Conservation (phyloP, 2,888 invertebrate species). For the Aplocera efformata region DNA sequence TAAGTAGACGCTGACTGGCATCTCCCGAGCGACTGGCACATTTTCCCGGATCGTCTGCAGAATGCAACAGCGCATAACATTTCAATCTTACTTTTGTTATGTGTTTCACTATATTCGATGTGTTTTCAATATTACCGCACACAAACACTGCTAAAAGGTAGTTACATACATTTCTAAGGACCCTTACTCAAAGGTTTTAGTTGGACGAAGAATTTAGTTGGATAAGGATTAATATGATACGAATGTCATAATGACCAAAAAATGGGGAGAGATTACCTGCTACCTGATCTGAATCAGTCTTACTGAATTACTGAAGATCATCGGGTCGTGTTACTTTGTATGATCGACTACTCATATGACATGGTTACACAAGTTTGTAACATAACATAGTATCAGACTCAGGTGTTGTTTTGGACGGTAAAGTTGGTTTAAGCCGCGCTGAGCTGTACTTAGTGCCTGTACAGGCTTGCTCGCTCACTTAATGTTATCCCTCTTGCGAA, state of each 20-base stretch:
- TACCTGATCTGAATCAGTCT: no score
- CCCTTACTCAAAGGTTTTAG: no score
- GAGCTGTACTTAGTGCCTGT: slow-evolving; percentile 60
- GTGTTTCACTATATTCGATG: no score
- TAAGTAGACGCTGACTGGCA: slow-evolving; percentile 74
- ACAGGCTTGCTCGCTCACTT: slow-evolving; percentile 54
- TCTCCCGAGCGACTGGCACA: slow-evolving; percentile 66
- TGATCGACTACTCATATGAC: no score
- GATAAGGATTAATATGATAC: no score
- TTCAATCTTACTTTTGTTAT: slow-evolving; percentile 67
- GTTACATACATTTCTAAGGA: no score
- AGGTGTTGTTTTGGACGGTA: slow-evolving; percentile 67
- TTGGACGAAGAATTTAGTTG: no score
- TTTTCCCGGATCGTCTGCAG: slow-evolving; percentile 68
- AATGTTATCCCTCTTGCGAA: slow-evolving; percentile 53
- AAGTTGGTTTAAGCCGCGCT: slow-evolving; percentile 68
- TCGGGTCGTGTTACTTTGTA: no score
- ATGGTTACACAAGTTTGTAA: slow-evolving; percentile 30
- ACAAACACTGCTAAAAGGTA: no score
- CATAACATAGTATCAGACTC: slow-evolving; percentile 51
- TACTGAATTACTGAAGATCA: no score
- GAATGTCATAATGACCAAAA: no score
- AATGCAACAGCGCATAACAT: slow-evolving; percentile 76
- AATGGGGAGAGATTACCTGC: no score
- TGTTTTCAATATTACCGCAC: slow-evolving; percentile 23